Evolutionary conservation across 1,140 invertebrate genomes (phyloP), one percentile per base, ranked within the genome.

Genomic region (Orius insidiosus): DNA sequence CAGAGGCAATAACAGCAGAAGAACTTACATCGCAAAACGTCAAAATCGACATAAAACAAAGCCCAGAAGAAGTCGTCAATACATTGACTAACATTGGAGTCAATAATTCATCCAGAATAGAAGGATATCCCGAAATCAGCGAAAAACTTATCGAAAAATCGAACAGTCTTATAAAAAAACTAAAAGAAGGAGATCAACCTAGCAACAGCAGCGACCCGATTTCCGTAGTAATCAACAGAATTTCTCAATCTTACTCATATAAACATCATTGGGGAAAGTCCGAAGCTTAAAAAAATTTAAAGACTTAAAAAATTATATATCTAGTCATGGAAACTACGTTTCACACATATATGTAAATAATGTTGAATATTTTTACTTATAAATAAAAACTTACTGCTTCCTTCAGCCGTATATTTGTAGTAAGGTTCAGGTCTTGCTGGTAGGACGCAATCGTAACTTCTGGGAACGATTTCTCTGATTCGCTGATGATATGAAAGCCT

Each of bases 401-500:
- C 78, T 60, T 85, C 82, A 56, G 75, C 74, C 6, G 77, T 69
- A 58, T 85, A 88, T 63, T 88, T 89, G 60, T 83, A 88, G 50
- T 78, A 74, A 4, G 83, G 77, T 55, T 80, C 78, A 1, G 82
- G 74, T 59, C 74, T 71, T 7, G 71, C 62, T 13, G 94, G 95
- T 47, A 95, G 71, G 32, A 96, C 71, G 30, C 74, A 67, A n/a
- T 74, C 72, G 63, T 95, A 94, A 10, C 75, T 70, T 57, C 83
- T 78, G 19, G 94, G 92, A 57, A 96, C 76, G 65, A 94, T 87
- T 49, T 96, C 89, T 9, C 75, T 73, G 45, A 98, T 81, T 59
- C 89, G 74, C 62, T 96, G 83, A 63, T 90, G 80, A 67, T 98
- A 98, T 3, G 93, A 95, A 46, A 98, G 70, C 57, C 90, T 90